Evolutionary conservation across 2,888 invertebrate genomes (phyloP), one percentile per base, ranked within the genome.

Genomic region (Dexiosoma caninum): DNA sequence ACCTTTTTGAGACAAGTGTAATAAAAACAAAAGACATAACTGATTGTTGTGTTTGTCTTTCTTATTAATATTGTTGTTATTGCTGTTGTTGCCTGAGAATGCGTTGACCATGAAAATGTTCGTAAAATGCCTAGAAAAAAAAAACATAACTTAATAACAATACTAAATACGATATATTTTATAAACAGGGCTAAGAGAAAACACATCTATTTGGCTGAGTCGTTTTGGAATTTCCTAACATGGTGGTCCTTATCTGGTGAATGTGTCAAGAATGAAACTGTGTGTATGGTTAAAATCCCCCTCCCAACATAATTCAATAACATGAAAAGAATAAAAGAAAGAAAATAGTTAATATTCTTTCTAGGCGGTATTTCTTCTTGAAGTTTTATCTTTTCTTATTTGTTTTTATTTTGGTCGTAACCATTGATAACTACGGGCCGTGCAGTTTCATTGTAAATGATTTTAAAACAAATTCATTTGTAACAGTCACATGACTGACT

Each of bases 241-340:
- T 76, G 80, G 80, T 80, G 80, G 80, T 80, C 80, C 80, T 80
- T 80, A 80, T 80, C 76, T 80, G 55, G 80, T 76, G 71, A 76
- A 76, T 76, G 71, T 80, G 76, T 76, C 80, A 80, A 67, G 80
- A 71, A 67, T 55, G 60, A 71, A 76, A 76, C 70, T 75, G 62
- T 69, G 51, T 71, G 44, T 59, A 23, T 14, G 42, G 16, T 21
- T 42, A 32, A 71, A 21, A 23, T 46, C 32, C 59, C 32, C 27
- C 59, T 21, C 27, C 3, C 27, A 69, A 66, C 70, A 44, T 80
- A 76, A 80, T 80, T 80, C 60, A 71, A 80, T 67, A 80, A 67
- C 23, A 74, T 53, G 46, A 59, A 27, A 59, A n/a, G n/a, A n/a
- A n/a, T n/a, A n/a, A 64, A 64, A 51, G 57, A 79, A 57, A 32